A percentile compares a stretch with the other conserved stretches of the same genome.
Evolutionary conservation across 2,888 invertebrate genomes (phyloP).

Genomic region (Chaetogeoica ovagalla): DNA sequence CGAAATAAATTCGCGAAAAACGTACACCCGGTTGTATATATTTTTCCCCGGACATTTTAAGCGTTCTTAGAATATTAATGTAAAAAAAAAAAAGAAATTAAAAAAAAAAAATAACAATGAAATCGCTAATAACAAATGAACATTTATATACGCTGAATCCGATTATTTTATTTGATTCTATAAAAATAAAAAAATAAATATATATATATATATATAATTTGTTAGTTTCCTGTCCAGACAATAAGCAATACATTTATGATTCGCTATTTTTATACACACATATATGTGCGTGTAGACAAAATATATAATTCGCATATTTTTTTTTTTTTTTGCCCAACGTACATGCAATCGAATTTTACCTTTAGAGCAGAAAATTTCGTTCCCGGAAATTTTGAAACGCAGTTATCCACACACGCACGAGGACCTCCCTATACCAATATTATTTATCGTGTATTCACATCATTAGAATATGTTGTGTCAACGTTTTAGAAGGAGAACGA

Average conservation of each 20-base stretch:
- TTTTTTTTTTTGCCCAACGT: not conserved
- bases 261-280: too few relatives aligned
- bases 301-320: constrained; percentile 30
- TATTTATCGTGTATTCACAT: not conserved
- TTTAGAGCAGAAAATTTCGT: constrained; percentile 23
- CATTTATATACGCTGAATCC: constrained; percentile 11
- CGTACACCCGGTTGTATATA: too few relatives aligned
- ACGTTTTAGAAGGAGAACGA: constrained; percentile 2
- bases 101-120: constrained; percentile 1
- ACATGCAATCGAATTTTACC: constrained; percentile 31
- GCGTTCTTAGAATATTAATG: too few relatives aligned
- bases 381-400: constrained; percentile 29
- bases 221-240: constrained; percentile 22
- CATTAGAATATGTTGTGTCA: constrained; percentile 1
- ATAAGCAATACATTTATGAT: constrained; percentile 17
- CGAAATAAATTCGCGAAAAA: too few relatives aligned
- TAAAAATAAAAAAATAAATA: not conserved
- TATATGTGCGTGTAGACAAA: not conserved
- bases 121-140: constrained; percentile 13
- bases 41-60: too few relatives aligned
- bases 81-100: too few relatives aligned
- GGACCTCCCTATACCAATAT: not conserved
- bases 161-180: constrained; percentile 25
- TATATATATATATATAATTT: constrained; percentile 1
- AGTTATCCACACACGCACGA: not conserved